A percentile compares a stretch with the other conserved stretches of the same genome.
Conservation (phyloP, 2,797 vertebrate genomes). For the Astyanax mexicanus region DNA sequence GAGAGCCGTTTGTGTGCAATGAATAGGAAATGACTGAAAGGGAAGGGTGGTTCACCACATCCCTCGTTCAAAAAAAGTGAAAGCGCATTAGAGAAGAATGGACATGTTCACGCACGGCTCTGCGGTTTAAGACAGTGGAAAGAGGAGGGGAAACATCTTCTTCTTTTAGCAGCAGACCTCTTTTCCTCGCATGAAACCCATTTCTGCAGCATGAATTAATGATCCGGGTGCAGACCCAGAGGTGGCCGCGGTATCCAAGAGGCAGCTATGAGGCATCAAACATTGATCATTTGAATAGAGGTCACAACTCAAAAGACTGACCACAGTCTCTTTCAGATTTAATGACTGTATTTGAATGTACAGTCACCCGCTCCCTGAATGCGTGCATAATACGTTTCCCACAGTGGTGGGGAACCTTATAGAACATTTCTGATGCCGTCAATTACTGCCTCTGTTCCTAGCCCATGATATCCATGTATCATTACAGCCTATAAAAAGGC, state of each 20-base stretch:
- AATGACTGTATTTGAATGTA: constrained; percentile 30
- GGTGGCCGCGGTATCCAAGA: constrained; percentile 29
- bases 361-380: constrained; percentile 1
- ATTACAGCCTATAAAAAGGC: neutral
- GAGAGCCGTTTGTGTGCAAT: constrained; percentile 35
- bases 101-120: constrained; percentile 14
- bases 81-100: constrained; percentile 29
- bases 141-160: neutral
- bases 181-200: constrained; percentile 48
- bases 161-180: constrained; percentile 36
- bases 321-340: constrained; percentile 18
- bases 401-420: neutral
- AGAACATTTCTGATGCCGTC: neutral
- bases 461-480: neutral
- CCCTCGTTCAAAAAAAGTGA: constrained; percentile 10
- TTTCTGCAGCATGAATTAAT: constrained; percentile 47
- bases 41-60: neutral
- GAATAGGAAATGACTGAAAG: constrained; percentile 26
- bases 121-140: constrained; percentile 30
- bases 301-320: constrained; percentile 31
- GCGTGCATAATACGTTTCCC: neutral
- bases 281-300: constrained; percentile 36
- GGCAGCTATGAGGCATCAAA: constrained; percentile 35
- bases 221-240: constrained; percentile 35
- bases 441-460: neutral